Percentiles rank a stretch among this genome's conserved stretches.
phyloP scores from a whole-genome alignment of 2,888 invertebrate genomes.

The Ecliptopera silaceata region DNA sequence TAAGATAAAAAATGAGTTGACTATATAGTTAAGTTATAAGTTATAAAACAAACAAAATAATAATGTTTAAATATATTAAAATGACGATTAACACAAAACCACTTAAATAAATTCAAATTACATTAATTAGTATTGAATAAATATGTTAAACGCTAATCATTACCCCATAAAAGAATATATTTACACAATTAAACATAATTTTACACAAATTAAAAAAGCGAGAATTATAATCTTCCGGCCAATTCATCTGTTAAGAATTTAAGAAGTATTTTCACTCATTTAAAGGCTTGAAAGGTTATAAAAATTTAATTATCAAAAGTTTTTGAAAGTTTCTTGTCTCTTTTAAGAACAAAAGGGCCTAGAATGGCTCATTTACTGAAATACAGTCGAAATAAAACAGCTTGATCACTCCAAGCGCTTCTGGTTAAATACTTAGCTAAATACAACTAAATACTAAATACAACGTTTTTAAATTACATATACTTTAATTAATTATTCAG shows the following conservation, averaged over 20 bases:
- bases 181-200: slow-evolving; percentile 18
- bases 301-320: slow-evolving; percentile 72
- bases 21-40: not conserved
- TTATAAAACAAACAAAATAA: not conserved
- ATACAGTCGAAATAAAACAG: not conserved
- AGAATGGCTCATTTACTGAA: slow-evolving; percentile 41
- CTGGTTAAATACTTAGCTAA: not conserved
- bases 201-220: slow-evolving; percentile 4
- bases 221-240: slow-evolving; percentile 14
- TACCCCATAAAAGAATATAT: slow-evolving; percentile 22
- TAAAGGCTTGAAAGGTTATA: slow-evolving; percentile 51
- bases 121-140: slow-evolving; percentile 19
- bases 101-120: slow-evolving; percentile 16
- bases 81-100: slow-evolving; percentile 3
- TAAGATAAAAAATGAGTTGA: not conserved
- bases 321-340: slow-evolving; percentile 46
- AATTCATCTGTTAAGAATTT: slow-evolving; percentile 32
- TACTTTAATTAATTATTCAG: no score
- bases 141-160: slow-evolving; percentile 23
- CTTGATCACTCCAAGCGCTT: slow-evolving; percentile 2
- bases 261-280: slow-evolving; percentile 51
- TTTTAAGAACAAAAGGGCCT: slow-evolving; percentile 63
- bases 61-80: not conserved
- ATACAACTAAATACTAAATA: not conserved
- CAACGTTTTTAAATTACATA: no score